phyloP scores from a whole-genome alignment of 2,888 invertebrate species.

The Leucania comma region DNA sequence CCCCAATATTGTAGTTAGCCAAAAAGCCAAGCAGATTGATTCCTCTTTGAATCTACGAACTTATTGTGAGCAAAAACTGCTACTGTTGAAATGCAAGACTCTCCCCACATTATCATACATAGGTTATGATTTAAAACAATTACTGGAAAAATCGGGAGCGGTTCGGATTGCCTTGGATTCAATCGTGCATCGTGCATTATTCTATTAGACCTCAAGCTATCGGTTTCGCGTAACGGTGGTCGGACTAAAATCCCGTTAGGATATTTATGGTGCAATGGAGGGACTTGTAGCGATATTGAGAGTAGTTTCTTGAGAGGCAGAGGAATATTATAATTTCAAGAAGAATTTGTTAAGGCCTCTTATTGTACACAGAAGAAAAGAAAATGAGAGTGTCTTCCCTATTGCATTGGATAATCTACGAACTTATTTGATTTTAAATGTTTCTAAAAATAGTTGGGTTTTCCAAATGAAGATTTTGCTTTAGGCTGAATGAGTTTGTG shows the following conservation, averaged over 20 bases:
- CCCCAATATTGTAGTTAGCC: background rate
- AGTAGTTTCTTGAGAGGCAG: background rate
- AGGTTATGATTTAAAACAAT: conserved; percentile 47
- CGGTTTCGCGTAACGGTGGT: conserved; percentile 54
- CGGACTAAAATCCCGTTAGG: conserved; percentile 50
- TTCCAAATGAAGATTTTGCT: too few relatives aligned
- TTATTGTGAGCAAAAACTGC: background rate
- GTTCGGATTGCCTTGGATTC: conserved; percentile 42
- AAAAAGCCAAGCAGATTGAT: background rate
- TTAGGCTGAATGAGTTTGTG: background rate
- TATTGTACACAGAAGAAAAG: background rate
- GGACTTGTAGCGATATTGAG: conserved; percentile 19
- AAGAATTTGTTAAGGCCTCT: background rate
- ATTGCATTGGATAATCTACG: background rate
- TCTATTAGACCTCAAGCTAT: conserved; percentile 60
- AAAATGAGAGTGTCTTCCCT: background rate
- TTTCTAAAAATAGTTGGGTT: too few relatives aligned
- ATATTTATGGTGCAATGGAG: conserved; percentile 18
- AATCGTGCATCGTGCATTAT: conserved; percentile 55
- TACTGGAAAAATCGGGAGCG: conserved; percentile 36
- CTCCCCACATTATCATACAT: conserved; percentile 20
- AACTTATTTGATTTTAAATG: too few relatives aligned
- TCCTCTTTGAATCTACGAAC: background rate
- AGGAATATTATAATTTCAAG: background rate
- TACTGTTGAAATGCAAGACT: background rate